These are phyloP conservation scores for Prosopocoilus inquinatus DNA, from an alignment of 2,888 invertebrate species.

Conservation along the genomic window DNA sequence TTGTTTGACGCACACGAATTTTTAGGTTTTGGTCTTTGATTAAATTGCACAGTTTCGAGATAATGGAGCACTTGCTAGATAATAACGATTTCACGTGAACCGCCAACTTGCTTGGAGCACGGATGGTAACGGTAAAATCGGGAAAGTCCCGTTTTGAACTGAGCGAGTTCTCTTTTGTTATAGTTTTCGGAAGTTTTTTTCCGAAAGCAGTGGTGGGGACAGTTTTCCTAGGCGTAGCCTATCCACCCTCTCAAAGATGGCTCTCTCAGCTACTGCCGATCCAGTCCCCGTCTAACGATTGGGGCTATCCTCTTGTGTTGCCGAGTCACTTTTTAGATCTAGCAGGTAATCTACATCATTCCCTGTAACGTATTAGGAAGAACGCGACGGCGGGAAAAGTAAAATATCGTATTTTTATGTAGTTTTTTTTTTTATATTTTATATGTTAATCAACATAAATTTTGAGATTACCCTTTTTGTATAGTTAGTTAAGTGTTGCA, in stretches of 20 bases:
- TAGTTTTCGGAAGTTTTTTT: conserved; percentile 89
- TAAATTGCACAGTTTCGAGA: conserved; percentile 12
- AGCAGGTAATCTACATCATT: no score
- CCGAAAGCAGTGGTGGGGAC: conserved; percentile 70
- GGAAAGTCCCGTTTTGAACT: background rate
- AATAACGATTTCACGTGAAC: background rate
- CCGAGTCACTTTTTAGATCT: no score
- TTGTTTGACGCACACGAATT: conserved; percentile 1
- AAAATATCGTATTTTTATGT: no score
- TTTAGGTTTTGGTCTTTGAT: conserved; percentile 17
- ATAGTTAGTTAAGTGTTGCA: no score
- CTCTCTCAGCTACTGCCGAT: conserved; percentile 52
- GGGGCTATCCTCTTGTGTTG: background rate
- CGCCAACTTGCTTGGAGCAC: background rate
- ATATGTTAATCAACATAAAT: no score
- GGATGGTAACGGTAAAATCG: background rate
- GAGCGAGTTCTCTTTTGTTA: conserved; percentile 33
- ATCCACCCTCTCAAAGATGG: conserved; percentile 77
- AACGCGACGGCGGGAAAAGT: no score
- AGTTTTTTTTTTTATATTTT: no score
- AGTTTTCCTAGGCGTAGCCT: conserved; percentile 79
- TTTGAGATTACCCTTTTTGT: no score
- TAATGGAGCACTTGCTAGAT: conserved; percentile 15
- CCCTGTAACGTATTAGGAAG: no score
- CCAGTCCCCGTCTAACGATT: conserved; percentile 43